Evolutionary conservation across 1,140 invertebrate species (phyloP).

Genomic region (Micrasema longulum): DNA sequence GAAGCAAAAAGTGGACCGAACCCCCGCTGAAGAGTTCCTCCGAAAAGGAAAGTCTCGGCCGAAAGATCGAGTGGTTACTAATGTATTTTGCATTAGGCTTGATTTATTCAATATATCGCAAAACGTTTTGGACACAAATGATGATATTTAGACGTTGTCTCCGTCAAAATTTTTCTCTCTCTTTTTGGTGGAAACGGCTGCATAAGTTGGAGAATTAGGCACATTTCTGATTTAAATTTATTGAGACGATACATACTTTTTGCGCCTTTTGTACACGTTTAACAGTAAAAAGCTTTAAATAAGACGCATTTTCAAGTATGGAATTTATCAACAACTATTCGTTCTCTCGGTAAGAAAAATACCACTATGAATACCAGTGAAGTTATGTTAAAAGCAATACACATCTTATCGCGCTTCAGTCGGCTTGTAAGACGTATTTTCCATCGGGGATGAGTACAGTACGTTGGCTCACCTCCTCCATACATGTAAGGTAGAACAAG

Average conservation of each 20-base stretch:
- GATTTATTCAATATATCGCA: conserved; percentile 22
- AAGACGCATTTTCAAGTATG: no score
- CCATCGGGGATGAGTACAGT: no score
- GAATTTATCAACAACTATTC: no score
- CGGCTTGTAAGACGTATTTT: no score
- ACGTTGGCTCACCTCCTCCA: no score
- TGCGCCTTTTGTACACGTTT: neutral
- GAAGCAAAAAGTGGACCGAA: conserved; percentile 29
- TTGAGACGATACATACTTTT: neutral
- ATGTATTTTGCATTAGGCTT: conserved; percentile 27
- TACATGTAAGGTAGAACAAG: no score
- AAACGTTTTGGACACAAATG: conserved; percentile 32
- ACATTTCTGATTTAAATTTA: no score
- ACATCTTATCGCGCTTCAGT: no score
- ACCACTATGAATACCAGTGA: neutral
- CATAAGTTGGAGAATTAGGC: neutral
- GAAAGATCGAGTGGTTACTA: neutral
- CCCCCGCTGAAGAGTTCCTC: conserved; percentile 38
- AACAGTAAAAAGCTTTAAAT: no score
- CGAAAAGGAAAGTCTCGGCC: conserved; percentile 31
- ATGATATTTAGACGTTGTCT: conserved; percentile 44
- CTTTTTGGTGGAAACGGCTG: neutral
- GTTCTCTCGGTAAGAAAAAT: neutral
- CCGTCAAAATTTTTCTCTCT: conserved; percentile 6
- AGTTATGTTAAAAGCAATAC: no score